Evolutionary conservation across 2,113 vertebrate species (phyloP), one percentile per base, ranked within the genome.

Genomic region (Chrysochloris asiatica): DNA sequence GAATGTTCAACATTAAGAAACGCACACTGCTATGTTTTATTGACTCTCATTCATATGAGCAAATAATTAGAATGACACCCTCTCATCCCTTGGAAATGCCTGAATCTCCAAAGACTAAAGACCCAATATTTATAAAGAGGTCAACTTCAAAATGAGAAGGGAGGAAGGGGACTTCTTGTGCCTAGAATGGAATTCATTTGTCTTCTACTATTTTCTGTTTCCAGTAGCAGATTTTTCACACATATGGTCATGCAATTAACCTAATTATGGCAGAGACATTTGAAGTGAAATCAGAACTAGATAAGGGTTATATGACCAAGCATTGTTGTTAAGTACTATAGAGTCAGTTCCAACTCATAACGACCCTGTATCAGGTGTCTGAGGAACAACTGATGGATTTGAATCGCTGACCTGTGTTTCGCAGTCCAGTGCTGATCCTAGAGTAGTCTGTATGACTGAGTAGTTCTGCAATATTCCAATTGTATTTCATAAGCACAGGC

Each of bases 1-100:
- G 36, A 95, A 90, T 61, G 80, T 86, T 83, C 11, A 59, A 59
- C 83, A 72, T 8, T 48, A 85, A 79, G 45, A 90, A 79, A 85
- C 85, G 75, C 79, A 52, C 54, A 78, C 52, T 38, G 19, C 4
- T 63, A 6, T 72, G 7, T n/a, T 22, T 80, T 87, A 72, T 86
- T 73, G 4, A 76, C 17, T 88, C 54, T 61, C 5, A 19, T 54
- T 54, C 52, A 8, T 54, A 16, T 72, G 43, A 41, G 9, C 7
- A 77, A 90, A 52, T 52, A 16, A 30, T 92, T 41, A 43, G 22
- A 77, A 88, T 69, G 5, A 4, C 22, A 24, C 92, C 16, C 67
- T 88, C 19, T 88, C 21, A 56, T 91, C 33, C n/a, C 45, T 17
- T 83, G 80, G 30, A 83, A 92, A 50, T 65, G 24, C 52, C 45